Percentiles rank a stretch among this genome's conserved stretches.
Evolutionary conservation across 1,140 invertebrate genomes (phyloP).

Genomic region (Rhynchophorus ferrugineus): DNA sequence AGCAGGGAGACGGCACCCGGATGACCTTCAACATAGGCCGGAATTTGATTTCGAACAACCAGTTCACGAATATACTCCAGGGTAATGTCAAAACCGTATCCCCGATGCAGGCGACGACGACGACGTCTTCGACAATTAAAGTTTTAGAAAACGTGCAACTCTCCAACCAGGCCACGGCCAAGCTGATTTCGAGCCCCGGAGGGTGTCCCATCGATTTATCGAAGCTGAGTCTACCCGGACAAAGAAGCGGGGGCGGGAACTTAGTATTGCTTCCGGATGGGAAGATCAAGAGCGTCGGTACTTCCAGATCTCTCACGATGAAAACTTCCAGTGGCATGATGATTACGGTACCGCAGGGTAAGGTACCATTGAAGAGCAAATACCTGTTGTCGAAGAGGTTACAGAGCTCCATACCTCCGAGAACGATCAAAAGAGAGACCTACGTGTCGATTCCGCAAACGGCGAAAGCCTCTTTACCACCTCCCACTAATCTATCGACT

Average conservation of each 20-base stretch:
- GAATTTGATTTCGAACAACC: constrained; percentile 18
- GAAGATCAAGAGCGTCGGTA: constrained; percentile 26
- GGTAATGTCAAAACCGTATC: constrained; percentile 25
- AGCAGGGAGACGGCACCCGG: neutral
- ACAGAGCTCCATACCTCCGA: constrained; percentile 22
- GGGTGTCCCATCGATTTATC: constrained; percentile 31
- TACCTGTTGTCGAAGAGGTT: constrained; percentile 26
- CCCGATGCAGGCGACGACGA: constrained; percentile 19
- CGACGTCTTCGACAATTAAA: constrained; percentile 26
- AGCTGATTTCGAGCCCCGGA: constrained; percentile 27
- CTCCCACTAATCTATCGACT: constrained; percentile 46
- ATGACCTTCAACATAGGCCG: constrained; percentile 20
- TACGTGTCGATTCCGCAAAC: constrained; percentile 14
- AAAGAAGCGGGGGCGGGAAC: constrained; percentile 18
- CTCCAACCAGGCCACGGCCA: constrained; percentile 23
- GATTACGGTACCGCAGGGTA: constrained; percentile 9
- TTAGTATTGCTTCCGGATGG: constrained; percentile 35
- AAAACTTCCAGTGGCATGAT: constrained; percentile 19
- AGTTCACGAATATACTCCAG: constrained; percentile 29
- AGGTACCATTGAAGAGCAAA: constrained; percentile 7
- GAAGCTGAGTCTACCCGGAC: constrained; percentile 27
- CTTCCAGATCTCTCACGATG: constrained; percentile 5
- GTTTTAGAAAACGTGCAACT: constrained; percentile 36
- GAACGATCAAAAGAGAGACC: constrained; percentile 24
- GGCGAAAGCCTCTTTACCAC: constrained; percentile 25